A percentile compares a stretch with the other conserved stretches of the same genome.
Conservation (phyloP, 2,113 vertebrate genomes). For the Gobiocypris rarus region DNA sequence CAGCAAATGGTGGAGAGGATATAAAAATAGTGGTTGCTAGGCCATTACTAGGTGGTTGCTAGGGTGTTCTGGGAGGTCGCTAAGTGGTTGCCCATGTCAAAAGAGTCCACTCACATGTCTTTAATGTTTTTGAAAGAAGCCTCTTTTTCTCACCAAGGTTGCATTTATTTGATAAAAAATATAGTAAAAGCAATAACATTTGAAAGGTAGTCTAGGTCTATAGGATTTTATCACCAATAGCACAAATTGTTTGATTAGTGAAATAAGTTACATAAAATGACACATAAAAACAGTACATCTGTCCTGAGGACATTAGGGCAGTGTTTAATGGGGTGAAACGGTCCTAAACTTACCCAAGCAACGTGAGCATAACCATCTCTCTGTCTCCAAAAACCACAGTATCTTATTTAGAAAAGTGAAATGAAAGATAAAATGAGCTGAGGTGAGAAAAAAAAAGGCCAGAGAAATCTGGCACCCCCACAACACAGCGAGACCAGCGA, state of each 20-base stretch:
- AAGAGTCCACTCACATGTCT: background rate
- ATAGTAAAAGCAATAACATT: background rate
- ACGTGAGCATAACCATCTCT: background rate
- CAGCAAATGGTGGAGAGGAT: background rate
- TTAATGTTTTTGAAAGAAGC: no score
- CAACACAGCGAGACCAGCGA: background rate
- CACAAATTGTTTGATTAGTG: background rate
- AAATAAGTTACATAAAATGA: background rate
- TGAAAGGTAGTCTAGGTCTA: background rate
- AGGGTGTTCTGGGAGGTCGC: background rate
- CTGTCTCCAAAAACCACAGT: background rate
- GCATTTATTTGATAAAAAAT: no score
- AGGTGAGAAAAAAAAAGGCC: background rate
- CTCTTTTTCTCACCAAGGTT: no score
- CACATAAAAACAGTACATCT: background rate
- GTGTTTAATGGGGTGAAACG: background rate
- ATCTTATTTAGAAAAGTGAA: background rate
- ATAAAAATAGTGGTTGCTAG: background rate
- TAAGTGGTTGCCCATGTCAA: background rate
- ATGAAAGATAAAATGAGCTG: background rate
- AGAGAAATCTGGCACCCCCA: constrained; percentile 17
- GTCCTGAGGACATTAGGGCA: background rate
- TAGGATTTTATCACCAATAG: background rate
- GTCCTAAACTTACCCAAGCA: background rate
- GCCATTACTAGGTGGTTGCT: background rate